Conservation (phyloP, 2,797 vertebrate species). For the Danio jaintianensis region DNA sequence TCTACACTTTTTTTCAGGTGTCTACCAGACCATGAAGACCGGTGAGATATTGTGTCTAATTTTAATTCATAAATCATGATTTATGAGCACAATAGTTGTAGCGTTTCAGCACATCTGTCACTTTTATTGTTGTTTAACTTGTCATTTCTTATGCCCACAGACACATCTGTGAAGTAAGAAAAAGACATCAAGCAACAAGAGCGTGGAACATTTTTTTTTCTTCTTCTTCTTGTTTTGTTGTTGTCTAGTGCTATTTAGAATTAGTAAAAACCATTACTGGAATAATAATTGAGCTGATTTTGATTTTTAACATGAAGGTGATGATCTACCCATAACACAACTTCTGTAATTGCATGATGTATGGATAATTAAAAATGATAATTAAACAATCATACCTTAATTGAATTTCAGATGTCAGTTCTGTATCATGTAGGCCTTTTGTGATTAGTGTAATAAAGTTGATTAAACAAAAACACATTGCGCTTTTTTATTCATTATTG, state of each 20-base stretch:
- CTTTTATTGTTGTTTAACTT: constrained; percentile 19
- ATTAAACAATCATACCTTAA: background rate
- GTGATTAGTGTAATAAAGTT: constrained; percentile 39
- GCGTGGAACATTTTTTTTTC: background rate
- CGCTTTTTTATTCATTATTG: background rate
- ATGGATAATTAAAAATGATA: background rate
- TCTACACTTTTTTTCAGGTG: constrained; percentile 18
- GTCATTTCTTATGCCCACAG: background rate
- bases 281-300: constrained; percentile 16
- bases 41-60: constrained; percentile 6
- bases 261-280: background rate
- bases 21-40: constrained; percentile 12
- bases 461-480: constrained; percentile 15
- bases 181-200: background rate
- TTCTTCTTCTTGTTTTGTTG: background rate
- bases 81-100: background rate
- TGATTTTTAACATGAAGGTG: constrained; percentile 11
- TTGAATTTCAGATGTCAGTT: constrained; percentile 14
- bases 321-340: constrained; percentile 1
- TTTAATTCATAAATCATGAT: background rate
- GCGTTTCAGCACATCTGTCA: background rate
- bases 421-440: constrained; percentile 2
- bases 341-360: constrained; percentile 1
- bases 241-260: constrained; percentile 21
- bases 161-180: background rate